Conservation (phyloP, 2,797 vertebrate species). For the Poeciliopsis paucimaculata region DNA sequence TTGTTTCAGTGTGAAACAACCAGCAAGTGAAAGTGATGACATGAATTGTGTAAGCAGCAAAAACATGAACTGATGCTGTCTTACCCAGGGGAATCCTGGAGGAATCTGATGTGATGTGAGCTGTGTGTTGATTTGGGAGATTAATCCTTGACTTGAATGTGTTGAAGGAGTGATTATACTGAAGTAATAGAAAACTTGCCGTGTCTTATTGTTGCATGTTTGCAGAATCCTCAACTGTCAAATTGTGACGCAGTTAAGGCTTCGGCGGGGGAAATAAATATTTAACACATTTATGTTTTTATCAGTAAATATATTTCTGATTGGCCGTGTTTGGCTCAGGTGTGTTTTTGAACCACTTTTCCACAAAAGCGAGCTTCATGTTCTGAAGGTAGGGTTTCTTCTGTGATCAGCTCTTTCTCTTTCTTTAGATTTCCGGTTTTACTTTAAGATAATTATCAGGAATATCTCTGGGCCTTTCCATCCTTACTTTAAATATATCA, state of each 20-base stretch:
- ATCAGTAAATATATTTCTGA: background rate
- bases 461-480: background rate
- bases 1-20: conserved; percentile 4
- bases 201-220: conserved; percentile 14
- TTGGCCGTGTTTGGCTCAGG: background rate
- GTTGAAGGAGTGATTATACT: conserved; percentile 53
- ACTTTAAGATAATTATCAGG: background rate
- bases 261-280: background rate
- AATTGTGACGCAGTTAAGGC: background rate
- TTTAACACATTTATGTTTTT: conserved; percentile 1
- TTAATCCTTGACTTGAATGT: conserved; percentile 25
- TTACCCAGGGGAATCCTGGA: conserved; percentile 17
- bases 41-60: background rate
- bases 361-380: background rate
- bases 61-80: background rate
- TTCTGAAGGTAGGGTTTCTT: background rate
- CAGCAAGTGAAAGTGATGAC: conserved; percentile 18
- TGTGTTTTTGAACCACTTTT: background rate
- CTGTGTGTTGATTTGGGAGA: conserved; percentile 14
- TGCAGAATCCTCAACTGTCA: background rate
- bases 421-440: background rate
- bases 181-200: conserved; percentile 5
- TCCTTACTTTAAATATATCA: background rate
- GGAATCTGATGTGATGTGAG: conserved; percentile 23
- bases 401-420: background rate